Conservation (phyloP, 2,888 invertebrate genomes). For the Cistogaster globosa region DNA sequence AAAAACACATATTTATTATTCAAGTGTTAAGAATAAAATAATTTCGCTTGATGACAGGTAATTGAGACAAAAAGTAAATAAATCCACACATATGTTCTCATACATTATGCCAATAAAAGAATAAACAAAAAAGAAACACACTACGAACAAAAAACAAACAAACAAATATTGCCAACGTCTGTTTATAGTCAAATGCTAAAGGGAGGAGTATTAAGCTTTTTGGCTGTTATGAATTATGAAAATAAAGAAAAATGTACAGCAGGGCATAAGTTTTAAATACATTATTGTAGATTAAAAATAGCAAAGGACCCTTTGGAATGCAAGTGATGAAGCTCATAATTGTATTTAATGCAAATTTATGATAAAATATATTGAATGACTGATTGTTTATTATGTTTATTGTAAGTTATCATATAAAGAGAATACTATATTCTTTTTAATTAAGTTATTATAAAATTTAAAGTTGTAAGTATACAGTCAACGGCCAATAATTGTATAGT, state of each 20-base stretch:
- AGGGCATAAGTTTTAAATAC: constrained; percentile 17
- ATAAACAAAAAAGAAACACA: background rate
- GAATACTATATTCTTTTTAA: too few species aligned
- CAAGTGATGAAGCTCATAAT: constrained; percentile 22
- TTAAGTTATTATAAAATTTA: too few species aligned
- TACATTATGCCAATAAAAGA: background rate
- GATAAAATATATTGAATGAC: constrained; percentile 39
- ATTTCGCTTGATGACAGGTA: constrained; percentile 52
- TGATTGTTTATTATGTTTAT: constrained; percentile 50
- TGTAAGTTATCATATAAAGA: background rate
- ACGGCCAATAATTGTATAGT: too few species aligned
- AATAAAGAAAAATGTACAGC: constrained; percentile 21
- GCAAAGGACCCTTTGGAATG: constrained; percentile 36
- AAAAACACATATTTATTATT: background rate
- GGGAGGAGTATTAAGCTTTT: background rate
- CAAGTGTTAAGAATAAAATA: constrained; percentile 49
- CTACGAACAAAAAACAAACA: too few species aligned
- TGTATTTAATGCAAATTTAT: constrained; percentile 30
- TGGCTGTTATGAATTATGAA: constrained; percentile 35
- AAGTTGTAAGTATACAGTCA: too few species aligned
- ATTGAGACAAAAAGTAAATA: constrained; percentile 67
- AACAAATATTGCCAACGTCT: too few species aligned
- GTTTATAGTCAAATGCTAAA: background rate
- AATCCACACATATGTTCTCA: background rate
- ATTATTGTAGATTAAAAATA: constrained; percentile 30